These are phyloP conservation scores for Neodon shergylaensis DNA, from an alignment of 2,113 vertebrate species.

Conservation along the genomic window DNA sequence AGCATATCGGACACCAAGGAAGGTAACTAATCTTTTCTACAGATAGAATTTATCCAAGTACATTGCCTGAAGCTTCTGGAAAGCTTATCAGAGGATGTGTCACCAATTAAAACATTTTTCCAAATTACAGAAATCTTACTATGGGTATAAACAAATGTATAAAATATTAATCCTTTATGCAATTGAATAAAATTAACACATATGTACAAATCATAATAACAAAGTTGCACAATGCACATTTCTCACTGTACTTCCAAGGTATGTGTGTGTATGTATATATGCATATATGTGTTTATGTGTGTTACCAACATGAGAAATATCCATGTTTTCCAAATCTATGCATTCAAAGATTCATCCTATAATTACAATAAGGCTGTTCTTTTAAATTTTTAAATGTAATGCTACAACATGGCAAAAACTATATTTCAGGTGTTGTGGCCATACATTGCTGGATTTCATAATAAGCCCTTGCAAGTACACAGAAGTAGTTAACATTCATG, in stretches of 20 bases:
- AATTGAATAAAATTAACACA: neutral
- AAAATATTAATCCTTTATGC: neutral
- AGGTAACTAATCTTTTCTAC: neutral
- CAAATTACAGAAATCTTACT: neutral
- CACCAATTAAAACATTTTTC: neutral
- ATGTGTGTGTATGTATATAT: no score
- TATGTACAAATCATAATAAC: neutral
- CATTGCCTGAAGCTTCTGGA: rapidly evolving
- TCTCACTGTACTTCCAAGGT: neutral
- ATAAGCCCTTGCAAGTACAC: neutral
- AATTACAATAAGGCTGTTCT: neutral
- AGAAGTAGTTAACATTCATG: neutral
- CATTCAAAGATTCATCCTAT: neutral
- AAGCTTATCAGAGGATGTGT: neutral
- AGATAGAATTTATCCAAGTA: neutral
- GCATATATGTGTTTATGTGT: neutral
- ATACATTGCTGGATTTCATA: neutral
- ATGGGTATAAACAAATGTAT: neutral
- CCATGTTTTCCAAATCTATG: neutral
- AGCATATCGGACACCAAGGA: neutral
- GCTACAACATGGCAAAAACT: neutral
- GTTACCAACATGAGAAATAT: neutral
- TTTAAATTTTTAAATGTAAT: neutral
- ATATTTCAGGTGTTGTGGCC: neutral
- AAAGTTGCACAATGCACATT: neutral